Evolutionary conservation across 2,113 vertebrate genomes (phyloP), one percentile per base, ranked within the genome.

Genomic region (Eurypyga helias): DNA sequence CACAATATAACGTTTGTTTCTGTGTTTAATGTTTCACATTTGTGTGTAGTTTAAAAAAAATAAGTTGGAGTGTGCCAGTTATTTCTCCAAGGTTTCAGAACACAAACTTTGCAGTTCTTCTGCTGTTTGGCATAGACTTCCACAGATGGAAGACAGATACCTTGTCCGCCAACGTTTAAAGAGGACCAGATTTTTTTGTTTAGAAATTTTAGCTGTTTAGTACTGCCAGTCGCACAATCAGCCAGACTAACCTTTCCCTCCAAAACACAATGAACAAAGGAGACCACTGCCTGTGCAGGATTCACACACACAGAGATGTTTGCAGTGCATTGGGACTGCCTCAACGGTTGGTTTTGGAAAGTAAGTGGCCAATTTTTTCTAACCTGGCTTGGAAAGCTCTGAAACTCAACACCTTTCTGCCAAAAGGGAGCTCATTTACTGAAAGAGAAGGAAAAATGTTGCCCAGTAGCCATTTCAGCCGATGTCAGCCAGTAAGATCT

Each of bases 111-210:
- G 75, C 79, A 81, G 51, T 41, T 86, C 34, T 94, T 91, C 88
- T 83, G 75, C 43, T 75, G 51, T 90, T 94, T 94, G 77, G 67
- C 76, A 78, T 8, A 78, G 76, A 51, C 33, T 90, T 76, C 51
- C 46, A 66, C 92, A 92, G 83, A 96, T 87, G 92, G 85, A 94
- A 95, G 64, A 81, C 76, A 66, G 93, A 75, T 67, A 94, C 73
- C 71, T 41, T 77, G 93, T 77, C 79, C 18, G 2, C 84, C 81
- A 89, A 6, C 0, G 1, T 79, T 95, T 92, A 86, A 93, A 94
- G 31, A 90, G 48, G 71, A 90, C 46, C 71, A 96, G 85, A 92
- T 78, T 90, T 88, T 83, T 86, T 87, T 94, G 58, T 91, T 94
- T 66, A 83, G 67, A 86, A 52, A 55, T 45, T 73, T 88, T 71